Conservation (phyloP, 2,113 vertebrate species). For the Oreochromis spilurus region DNA sequence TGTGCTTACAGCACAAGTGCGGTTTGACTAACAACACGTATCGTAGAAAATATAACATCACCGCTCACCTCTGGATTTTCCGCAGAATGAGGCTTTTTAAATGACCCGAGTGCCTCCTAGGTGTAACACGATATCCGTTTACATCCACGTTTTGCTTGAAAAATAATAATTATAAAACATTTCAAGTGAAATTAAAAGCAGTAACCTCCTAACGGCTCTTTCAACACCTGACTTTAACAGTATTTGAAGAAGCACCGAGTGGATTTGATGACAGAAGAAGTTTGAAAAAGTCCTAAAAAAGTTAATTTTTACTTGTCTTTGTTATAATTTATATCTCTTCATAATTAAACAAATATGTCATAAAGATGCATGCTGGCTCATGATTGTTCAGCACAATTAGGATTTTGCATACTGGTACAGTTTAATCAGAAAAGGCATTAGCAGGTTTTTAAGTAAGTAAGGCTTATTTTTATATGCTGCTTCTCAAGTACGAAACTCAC, state of each 20-base stretch:
- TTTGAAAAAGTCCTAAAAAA: not conserved
- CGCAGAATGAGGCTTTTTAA: not conserved
- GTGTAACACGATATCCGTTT: rapidly evolving
- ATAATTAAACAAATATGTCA: rapidly evolving
- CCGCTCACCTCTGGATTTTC: not conserved
- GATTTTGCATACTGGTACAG: not conserved
- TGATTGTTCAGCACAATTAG: not conserved
- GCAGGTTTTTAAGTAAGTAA: not conserved
- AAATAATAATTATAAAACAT: not conserved
- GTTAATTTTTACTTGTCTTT: not conserved
- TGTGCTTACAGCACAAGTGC: not conserved
- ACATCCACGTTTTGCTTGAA: not conserved
- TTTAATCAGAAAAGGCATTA: not conserved
- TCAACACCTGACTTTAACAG: not conserved
- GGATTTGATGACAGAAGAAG: not conserved
- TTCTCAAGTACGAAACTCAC: not conserved
- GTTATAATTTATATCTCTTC: not conserved
- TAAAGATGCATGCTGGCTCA: not conserved
- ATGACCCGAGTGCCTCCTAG: not conserved
- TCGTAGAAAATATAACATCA: rapidly evolving
- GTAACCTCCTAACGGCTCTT: rapidly evolving
- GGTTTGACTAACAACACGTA: not conserved
- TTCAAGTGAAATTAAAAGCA: not conserved
- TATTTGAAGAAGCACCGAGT: not conserved
- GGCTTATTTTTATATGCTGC: not conserved